Evolutionary conservation across 2,797 vertebrate genomes (phyloP).

Genomic region (Manis javanica): DNA sequence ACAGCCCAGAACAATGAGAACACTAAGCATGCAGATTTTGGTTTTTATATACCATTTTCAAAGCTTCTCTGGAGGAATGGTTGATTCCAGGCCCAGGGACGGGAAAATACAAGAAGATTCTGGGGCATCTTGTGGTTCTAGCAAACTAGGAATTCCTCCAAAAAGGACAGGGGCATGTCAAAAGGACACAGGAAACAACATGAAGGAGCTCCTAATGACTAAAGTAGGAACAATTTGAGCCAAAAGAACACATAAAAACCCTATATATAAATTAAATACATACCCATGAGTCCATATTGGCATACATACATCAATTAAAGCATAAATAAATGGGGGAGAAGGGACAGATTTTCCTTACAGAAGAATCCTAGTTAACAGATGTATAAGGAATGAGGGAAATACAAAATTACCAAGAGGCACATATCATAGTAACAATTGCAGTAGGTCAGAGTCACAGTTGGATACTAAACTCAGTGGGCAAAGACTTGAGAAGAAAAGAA

Average conservation of each 20-base stretch:
- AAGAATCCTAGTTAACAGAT: neutral
- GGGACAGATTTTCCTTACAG: constrained; percentile 17
- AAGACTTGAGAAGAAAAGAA: neutral
- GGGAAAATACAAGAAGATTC: neutral
- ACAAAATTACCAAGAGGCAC: neutral
- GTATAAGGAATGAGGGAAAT: neutral
- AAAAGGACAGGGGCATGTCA: neutral
- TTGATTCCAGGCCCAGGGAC: neutral
- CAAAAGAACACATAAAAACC: constrained; percentile 1
- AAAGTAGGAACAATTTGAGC: neutral
- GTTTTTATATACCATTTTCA: neutral
- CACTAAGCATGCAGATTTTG: neutral
- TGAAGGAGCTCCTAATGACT: neutral
- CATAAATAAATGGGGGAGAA: neutral
- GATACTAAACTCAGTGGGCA: neutral
- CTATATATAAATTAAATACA: constrained; percentile 39
- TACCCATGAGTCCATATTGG: neutral
- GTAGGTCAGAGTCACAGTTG: neutral
- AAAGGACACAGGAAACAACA: neutral
- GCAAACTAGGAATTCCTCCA: constrained; percentile 20
- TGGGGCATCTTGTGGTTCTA: neutral
- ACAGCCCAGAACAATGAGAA: neutral
- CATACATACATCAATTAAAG: neutral
- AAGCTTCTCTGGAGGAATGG: neutral
- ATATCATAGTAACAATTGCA: neutral